Base-by-base conservation (phyloP, 2,888 invertebrate species). In the Matsumyia berberina region DNA sequence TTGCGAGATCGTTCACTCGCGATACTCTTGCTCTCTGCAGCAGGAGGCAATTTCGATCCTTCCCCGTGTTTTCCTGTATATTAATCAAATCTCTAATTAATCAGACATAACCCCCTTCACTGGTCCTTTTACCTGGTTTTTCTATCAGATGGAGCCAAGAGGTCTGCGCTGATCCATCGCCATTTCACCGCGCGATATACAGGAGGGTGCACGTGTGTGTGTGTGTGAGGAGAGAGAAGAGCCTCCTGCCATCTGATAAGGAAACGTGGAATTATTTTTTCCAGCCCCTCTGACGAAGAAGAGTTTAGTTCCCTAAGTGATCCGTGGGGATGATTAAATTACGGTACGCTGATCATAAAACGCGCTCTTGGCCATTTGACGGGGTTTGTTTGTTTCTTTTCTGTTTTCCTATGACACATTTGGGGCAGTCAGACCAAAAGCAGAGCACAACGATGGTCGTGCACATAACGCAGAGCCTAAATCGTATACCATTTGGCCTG, bases 71-170 rank as follows among this genome's bases (percentile, higher is more conserved):
- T 74, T 74, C 69, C 79, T 74, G 79, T 80, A 80, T 80, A 85
- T 85, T 85, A 85, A 85, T 85, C 85, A 85, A 85, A 85, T 85
- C 85, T 85, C 85, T 85, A 85, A 85, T 85, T 85, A 85, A 85
- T 85, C 85, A 80, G 85, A 80, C 85, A 85, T 74, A 85, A 64
- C 85, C 74, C 85, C 79, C 74, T 73, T 70, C 53, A 37, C 58
- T 74, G 74, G 78, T 55, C 53, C 57, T 24, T n/a, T n/a, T 15
- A 35, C 77, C 66, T 35, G 49, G 44, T 24, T 44, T 24, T 53
- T 67, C n/a, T 85, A 80, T 85, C 85, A 70, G 85, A 85, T 85
- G 85, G 85, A 85, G 85, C 74, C 85, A 80, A 79, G 70, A 85
- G 79, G 79, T 85, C 85, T 85, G 62, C 73, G 46, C 42, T 73